Percentiles rank a stretch among this genome's conserved stretches.
Conservation (phyloP, 2,113 vertebrate species). For the Corythaixoides concolor region DNA sequence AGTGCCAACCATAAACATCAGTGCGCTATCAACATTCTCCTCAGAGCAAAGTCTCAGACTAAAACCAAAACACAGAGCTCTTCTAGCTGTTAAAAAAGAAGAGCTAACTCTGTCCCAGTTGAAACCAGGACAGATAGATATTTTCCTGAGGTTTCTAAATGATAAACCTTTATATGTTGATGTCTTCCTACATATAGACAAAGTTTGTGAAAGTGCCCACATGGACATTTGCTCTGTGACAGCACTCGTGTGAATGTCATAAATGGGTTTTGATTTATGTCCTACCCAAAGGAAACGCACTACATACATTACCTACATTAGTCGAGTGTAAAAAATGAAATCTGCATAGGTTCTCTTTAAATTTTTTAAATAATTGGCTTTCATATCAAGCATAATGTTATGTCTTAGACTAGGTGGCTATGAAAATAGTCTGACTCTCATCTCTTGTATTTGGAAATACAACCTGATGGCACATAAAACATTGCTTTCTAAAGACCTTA, state of each 20-base stretch:
- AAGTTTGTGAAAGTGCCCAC: not conserved
- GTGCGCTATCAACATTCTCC: no score
- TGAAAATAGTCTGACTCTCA: not conserved
- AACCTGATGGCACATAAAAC: not conserved
- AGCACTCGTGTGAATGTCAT: not conserved
- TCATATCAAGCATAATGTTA: not conserved
- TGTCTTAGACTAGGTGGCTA: not conserved
- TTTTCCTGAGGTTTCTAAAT: not conserved
- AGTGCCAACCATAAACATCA: no score
- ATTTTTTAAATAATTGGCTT: not conserved
- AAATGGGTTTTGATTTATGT: not conserved
- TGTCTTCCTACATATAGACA: not conserved
- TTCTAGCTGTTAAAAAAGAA: no score
- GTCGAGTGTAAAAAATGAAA: not conserved
- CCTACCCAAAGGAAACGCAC: not conserved
- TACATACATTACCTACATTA: not conserved
- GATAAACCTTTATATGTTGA: not conserved
- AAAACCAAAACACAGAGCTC: no score
- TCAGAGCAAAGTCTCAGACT: no score
- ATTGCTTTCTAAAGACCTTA: not conserved
- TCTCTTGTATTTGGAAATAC: not conserved
- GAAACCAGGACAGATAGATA: not conserved
- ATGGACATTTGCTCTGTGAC: not conserved
- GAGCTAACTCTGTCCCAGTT: no score
- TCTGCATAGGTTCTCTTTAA: not conserved